A percentile compares a stretch with the other conserved stretches of the same genome.
Conservation (phyloP, 2,113 vertebrate species). For the Pluvialis apricaria region DNA sequence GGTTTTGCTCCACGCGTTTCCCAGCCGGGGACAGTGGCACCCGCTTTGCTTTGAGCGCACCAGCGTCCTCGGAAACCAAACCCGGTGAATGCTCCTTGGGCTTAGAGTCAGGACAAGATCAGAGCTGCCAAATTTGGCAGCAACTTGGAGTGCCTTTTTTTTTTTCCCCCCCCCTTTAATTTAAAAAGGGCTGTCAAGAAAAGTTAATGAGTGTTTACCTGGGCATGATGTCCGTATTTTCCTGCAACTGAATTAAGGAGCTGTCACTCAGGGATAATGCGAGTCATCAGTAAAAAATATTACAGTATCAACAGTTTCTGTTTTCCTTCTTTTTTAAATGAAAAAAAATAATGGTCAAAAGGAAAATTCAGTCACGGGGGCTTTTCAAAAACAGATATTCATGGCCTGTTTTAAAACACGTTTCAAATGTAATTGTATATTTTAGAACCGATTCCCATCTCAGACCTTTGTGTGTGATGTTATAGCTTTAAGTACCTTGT, state of each 20-base stretch:
- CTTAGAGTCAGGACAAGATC: constrained; percentile 47
- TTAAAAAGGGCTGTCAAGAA: constrained; percentile 35
- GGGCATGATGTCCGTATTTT: constrained; percentile 25
- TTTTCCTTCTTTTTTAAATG: not conserved
- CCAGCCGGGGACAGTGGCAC: not conserved
- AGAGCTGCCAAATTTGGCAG: constrained; percentile 47
- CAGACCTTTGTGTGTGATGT: not conserved
- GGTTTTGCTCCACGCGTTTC: not conserved
- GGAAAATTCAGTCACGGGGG: not conserved
- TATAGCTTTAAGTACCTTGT: constrained; percentile 27
- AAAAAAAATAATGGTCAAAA: not conserved
- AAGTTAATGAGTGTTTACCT: constrained; percentile 59
- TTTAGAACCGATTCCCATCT: not conserved
- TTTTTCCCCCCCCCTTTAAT: not conserved
- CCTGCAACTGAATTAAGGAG: constrained; percentile 13
- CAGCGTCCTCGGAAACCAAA: not conserved
- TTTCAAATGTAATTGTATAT: not conserved
- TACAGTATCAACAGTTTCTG: constrained; percentile 3
- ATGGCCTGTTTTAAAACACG: not conserved
- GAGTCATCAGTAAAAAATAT: constrained; percentile 41
- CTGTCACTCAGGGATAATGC: constrained; percentile 13
- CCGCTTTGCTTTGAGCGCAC: not conserved
- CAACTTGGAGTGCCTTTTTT: not conserved
- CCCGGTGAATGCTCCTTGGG: not conserved
- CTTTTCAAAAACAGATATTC: not conserved